These are phyloP conservation scores for Holotrichia oblita DNA, from an alignment of 1,140 invertebrate species.

Conservation along the genomic window DNA sequence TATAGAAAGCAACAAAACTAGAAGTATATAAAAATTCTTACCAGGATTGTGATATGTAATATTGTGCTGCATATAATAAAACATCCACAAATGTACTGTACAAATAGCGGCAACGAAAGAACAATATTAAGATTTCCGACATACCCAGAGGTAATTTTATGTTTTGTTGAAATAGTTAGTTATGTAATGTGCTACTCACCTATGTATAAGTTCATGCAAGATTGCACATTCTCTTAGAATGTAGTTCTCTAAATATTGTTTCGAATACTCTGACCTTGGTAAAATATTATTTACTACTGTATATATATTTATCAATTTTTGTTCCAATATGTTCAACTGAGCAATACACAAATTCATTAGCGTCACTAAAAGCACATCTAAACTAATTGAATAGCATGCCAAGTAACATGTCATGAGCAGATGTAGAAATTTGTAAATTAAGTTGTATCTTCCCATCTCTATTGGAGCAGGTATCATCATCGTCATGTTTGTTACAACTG, in stretches of 20 bases:
- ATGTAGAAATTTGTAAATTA: not conserved
- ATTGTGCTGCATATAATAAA: conserved; percentile 25
- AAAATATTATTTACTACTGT: not conserved
- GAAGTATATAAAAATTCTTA: not conserved
- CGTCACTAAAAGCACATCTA: not conserved
- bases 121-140: not conserved
- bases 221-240: not conserved
- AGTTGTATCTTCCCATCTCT: not conserved
- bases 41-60: conserved; percentile 1
- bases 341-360: not conserved
- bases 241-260: not conserved
- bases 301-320: not conserved
- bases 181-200: not conserved
- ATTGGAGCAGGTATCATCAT: conserved; percentile 9
- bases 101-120: conserved; percentile 6
- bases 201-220: not conserved
- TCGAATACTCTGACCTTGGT: no score
- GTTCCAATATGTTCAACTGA: not conserved
- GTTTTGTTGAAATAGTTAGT: not conserved
- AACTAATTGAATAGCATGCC: not conserved
- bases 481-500: not conserved
- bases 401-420: not conserved
- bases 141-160: not conserved
- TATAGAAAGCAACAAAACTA: no score
- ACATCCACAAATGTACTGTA: conserved; percentile 9